These are phyloP conservation scores for Serranus cabrilla DNA, from an alignment of 2,797 vertebrate species.

Conservation along the genomic window DNA sequence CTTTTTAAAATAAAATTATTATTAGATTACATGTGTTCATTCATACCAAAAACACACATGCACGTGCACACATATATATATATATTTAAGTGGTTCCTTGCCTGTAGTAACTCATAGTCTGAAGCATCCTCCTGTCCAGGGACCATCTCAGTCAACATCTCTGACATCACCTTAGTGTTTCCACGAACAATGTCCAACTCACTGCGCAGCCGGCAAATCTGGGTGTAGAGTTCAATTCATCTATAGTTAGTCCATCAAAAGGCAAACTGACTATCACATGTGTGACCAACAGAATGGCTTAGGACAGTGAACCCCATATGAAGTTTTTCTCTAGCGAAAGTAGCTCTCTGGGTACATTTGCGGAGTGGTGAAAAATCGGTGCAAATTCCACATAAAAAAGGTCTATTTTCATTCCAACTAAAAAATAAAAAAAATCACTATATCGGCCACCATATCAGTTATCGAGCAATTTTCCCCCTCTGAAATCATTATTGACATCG, in stretches of 20 bases:
- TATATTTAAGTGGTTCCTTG: slow-evolving; percentile 57
- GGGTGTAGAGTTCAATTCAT: background rate
- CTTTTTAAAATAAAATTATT: background rate
- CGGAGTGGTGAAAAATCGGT: no score
- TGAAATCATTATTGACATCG: no score
- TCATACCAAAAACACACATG: slow-evolving; percentile 30
- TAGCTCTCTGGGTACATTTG: no score
- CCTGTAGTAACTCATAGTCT: slow-evolving; percentile 96
- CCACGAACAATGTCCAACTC: slow-evolving; percentile 97
- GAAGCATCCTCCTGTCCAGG: slow-evolving; percentile 96
- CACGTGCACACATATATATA: slow-evolving; percentile 14
- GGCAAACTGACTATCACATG: no score
- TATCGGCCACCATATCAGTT: no score
- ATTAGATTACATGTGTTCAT: background rate
- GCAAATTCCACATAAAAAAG: no score
- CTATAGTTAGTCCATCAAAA: background rate
- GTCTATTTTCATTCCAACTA: no score
- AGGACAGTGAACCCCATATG: background rate
- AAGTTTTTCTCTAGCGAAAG: no score
- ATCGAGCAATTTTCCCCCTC: no score
- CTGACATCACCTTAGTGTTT: slow-evolving; percentile 99
- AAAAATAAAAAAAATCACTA: no score
- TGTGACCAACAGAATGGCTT: background rate
- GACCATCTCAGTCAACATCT: slow-evolving; percentile 99
- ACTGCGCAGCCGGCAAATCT: slow-evolving; percentile 95